These are phyloP conservation scores for Litocranius walleri DNA, from an alignment of 2,113 vertebrate species.

Conservation along the genomic window DNA sequence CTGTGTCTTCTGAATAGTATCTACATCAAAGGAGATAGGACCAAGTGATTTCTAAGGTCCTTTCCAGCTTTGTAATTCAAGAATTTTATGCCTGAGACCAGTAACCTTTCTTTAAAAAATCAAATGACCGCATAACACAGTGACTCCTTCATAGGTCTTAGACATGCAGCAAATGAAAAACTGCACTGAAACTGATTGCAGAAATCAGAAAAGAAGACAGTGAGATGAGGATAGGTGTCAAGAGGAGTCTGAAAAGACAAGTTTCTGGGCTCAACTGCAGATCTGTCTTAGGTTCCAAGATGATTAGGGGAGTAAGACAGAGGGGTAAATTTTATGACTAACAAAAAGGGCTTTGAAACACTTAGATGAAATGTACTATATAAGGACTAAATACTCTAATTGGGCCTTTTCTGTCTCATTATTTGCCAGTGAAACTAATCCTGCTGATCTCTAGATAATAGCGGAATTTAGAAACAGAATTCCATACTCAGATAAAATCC, in stretches of 20 bases:
- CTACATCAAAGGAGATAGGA: neutral
- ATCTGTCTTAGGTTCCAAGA: neutral
- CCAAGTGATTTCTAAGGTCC: neutral
- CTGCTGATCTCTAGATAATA: slow-evolving; percentile 24
- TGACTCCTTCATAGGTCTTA: neutral
- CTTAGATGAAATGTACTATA: slow-evolving; percentile 1
- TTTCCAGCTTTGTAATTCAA: neutral
- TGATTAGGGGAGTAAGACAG: neutral
- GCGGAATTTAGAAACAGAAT: slow-evolving; percentile 52
- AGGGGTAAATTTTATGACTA: neutral
- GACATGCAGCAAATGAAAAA: neutral
- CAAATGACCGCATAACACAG: neutral
- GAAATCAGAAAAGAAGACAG: neutral
- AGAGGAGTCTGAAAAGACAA: neutral
- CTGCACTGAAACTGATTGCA: neutral
- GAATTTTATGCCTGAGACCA: neutral
- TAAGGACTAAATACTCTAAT: slow-evolving; percentile 2
- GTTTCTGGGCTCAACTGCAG: neutral
- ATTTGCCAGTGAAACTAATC: slow-evolving; percentile 41
- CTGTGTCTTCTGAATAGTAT: neutral
- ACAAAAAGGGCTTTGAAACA: slow-evolving; percentile 25
- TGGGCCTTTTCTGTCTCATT: slow-evolving; percentile 46
- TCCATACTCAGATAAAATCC: neutral
- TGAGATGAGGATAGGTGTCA: neutral
- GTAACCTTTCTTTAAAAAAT: neutral